These are phyloP conservation scores for Pocillopora damicornis DNA, from an alignment of 64 coral and sea anemone species.

Conservation along the genomic window DNA sequence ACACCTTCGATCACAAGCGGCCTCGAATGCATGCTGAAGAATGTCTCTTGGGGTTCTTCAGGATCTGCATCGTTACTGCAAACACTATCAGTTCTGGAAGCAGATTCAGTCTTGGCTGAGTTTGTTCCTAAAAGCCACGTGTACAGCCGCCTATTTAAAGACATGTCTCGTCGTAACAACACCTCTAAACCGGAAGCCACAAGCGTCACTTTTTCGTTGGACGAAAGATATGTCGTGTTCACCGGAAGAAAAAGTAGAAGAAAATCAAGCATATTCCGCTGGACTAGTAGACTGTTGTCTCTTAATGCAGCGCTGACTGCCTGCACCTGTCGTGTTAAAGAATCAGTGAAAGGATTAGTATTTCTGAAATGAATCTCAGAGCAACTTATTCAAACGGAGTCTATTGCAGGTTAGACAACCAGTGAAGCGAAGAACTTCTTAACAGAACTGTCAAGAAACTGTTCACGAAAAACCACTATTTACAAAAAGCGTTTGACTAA, in stretches of 20 bases:
- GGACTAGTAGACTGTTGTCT: conserved; percentile 81
- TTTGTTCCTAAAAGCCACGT: conserved; percentile 75
- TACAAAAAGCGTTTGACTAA: too few species aligned
- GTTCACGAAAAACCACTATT: too few species aligned
- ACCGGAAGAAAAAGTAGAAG: conserved; percentile 63
- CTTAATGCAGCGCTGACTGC: conserved; percentile 60
- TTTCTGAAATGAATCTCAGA: too few species aligned
- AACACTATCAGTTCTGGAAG: conserved; percentile 55
- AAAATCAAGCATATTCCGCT: conserved; percentile 81
- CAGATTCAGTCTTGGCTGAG: neutral
- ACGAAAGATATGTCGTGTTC: conserved; percentile 22
- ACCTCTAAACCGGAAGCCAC: conserved; percentile 63
- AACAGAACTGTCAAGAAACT: too few species aligned
- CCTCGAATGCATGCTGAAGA: conserved; percentile 58
- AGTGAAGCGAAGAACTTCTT: too few species aligned
- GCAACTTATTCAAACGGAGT: too few species aligned
- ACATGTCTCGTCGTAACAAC: conserved; percentile 87
- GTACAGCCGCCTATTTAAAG: conserved; percentile 87
- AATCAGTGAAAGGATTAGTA: neutral
- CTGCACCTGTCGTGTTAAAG: conserved; percentile 50
- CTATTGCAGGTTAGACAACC: too few species aligned
- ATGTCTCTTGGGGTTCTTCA: conserved; percentile 31
- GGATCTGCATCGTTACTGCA: conserved; percentile 57
- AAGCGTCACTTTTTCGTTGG: conserved; percentile 47
- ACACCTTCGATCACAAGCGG: conserved; percentile 66